These are phyloP conservation scores for Nasonia longicornis DNA, from an alignment of 1,140 invertebrate species.

Conservation along the genomic window DNA sequence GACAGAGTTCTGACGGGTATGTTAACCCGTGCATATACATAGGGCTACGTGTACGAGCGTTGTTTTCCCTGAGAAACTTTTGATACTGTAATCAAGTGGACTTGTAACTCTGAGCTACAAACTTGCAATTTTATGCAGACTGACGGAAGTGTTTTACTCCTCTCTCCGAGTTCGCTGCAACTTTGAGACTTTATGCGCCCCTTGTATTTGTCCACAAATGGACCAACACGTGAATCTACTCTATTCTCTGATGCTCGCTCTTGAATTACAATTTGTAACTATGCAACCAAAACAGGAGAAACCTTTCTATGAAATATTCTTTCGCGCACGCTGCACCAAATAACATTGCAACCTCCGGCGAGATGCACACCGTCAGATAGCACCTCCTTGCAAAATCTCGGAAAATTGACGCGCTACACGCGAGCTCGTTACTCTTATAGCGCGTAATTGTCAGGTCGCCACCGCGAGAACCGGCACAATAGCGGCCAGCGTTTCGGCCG, in stretches of 20 bases:
- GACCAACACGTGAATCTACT: neutral
- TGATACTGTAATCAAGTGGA: slow-evolving; percentile 19
- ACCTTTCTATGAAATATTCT: too few relatives aligned
- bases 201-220: too few relatives aligned
- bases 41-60: neutral
- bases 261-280: neutral
- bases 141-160: neutral
- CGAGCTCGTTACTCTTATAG: too few relatives aligned
- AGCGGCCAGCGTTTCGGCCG: too few relatives aligned
- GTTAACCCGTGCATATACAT: neutral
- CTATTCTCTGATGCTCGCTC: neutral
- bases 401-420: too few relatives aligned
- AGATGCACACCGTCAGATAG: too few relatives aligned
- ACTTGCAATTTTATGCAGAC: neutral
- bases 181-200: neutral
- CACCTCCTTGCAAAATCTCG: too few relatives aligned
- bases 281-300: too few relatives aligned
- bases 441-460: too few relatives aligned
- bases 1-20: neutral
- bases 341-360: too few relatives aligned
- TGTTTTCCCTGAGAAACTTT: neutral
- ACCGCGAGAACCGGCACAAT: too few relatives aligned
- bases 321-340: too few relatives aligned
- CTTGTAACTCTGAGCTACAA: slow-evolving; percentile 28
- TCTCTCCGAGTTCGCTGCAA: neutral